These are phyloP conservation scores for Thripadectes ignobilis DNA, from an alignment of 2,797 vertebrate genomes.

Conservation along the genomic window DNA sequence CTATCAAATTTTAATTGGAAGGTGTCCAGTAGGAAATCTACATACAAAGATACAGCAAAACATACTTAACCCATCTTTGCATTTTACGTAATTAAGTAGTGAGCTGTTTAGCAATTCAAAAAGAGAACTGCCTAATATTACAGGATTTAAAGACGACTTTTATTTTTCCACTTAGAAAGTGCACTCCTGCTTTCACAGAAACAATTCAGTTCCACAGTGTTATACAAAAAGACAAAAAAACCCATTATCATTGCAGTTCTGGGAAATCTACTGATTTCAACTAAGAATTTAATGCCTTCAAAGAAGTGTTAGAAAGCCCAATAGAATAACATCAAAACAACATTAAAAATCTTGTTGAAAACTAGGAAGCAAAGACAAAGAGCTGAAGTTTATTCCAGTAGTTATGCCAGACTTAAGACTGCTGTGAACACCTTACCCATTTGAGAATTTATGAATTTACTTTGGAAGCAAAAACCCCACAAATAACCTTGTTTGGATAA, in stretches of 20 bases:
- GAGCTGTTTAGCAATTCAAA: not conserved
- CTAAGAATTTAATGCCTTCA: not conserved
- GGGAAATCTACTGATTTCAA: not conserved
- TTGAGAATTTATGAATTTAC: not conserved
- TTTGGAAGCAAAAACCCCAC: not conserved
- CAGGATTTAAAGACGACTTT: not conserved
- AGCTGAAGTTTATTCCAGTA: not conserved
- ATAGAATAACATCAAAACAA: not conserved
- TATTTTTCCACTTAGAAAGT: not conserved
- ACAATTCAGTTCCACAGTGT: not conserved
- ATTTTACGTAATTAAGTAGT: not conserved
- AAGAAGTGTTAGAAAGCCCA: not conserved
- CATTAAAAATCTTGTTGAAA: not conserved
- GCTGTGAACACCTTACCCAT: not conserved
- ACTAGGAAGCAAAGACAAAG: not conserved
- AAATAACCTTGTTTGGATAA: not conserved
- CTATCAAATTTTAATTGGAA: not conserved
- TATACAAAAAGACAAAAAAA: not conserved
- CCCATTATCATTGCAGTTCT: not conserved
- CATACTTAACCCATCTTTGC: not conserved
- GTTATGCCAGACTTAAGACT: not conserved
- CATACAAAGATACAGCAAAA: not conserved
- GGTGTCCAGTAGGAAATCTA: not conserved
- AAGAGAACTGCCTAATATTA: not conserved
- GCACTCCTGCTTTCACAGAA: not conserved